Conservation (phyloP, 2,888 invertebrate species). For the Oligia latruncula region DNA sequence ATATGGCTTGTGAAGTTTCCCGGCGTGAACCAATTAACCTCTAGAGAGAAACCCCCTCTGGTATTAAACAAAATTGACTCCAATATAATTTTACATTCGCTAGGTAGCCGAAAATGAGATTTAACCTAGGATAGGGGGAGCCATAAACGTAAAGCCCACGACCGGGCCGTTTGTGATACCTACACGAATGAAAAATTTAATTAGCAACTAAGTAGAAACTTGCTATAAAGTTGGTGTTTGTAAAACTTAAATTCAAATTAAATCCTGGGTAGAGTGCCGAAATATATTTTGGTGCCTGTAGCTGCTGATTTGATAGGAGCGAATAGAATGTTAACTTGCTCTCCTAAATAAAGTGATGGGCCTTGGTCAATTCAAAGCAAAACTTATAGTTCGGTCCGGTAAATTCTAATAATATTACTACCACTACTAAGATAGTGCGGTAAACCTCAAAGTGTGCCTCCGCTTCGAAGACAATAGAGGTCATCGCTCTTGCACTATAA, state of each 20-base stretch:
- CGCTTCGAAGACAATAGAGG: conserved; percentile 19
- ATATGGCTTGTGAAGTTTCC: conserved; percentile 82
- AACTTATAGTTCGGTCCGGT: conserved; percentile 4
- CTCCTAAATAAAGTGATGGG: background rate
- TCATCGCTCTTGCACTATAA: conserved; percentile 1
- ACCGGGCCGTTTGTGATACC: conserved; percentile 47
- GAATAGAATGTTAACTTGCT: background rate
- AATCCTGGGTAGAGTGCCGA: conserved; percentile 15
- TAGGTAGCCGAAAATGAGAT: conserved; percentile 73
- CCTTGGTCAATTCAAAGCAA: conserved; percentile 3
- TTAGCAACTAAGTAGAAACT: conserved; percentile 42
- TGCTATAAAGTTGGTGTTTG: conserved; percentile 22
- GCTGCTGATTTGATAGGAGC: background rate
- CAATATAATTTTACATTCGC: conserved; percentile 81
- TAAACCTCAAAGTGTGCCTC: conserved; percentile 17
- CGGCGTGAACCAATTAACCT: conserved; percentile 82
- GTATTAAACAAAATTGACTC: conserved; percentile 84
- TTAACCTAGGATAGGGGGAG: conserved; percentile 69
- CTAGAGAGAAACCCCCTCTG: conserved; percentile 70
- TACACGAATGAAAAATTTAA: conserved; percentile 59
- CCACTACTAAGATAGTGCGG: conserved; percentile 6
- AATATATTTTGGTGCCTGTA: conserved; percentile 15
- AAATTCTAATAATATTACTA: conserved; percentile 5
- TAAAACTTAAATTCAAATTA: conserved; percentile 45
- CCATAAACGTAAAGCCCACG: conserved; percentile 56